Evolutionary conservation across 1,140 invertebrate species (phyloP), one percentile per base, ranked within the genome.

Genomic region (Procambarus clarkii): DNA sequence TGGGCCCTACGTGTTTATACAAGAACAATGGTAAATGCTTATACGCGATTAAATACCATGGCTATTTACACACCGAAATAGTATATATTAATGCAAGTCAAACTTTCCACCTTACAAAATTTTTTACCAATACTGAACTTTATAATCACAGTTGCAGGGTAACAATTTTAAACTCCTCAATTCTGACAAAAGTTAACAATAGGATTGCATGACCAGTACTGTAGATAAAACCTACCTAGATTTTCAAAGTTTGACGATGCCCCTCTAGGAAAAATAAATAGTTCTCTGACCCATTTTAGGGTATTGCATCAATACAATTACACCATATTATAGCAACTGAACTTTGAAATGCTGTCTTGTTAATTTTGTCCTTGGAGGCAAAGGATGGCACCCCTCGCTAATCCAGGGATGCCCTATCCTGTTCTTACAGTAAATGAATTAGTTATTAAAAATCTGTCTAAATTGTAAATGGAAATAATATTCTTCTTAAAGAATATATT

Each of bases 1-100:
- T 85, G 89, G 89, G 89, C 89, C 89, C 90, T 91, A 91, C 87
- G 24, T 71, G 89, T 91, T 91, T 91, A 91, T 91, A 91, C 90
- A 91, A 91, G 90, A 86, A 91, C 90, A 91, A 81, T 87, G 69
- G 90, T 91, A 91, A 91, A 91, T 91, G 90, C 84, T 86, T 86
- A 91, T 87, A 91, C 50, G 90, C 60, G 90, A 81, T 91, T 91
- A 91, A 86, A 91, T 91, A 91, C 77, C 88, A 64, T 91, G 84
- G 78, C 90, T 91, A 91, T 91, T 91, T 91, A 91, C 90, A 91
- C 64, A 86, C 85, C 81, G 77, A 77, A 91, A 91, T 34, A 34
- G 79, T 91, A 85, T 90, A 83, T 85, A 90, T 85, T 76, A 78
- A 83, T 78, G 81, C 71, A 85, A 91, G 71, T 91, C 82, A 85